Evolutionary conservation across 2,113 vertebrate species (phyloP).

Genomic region (Macrotis lagotis): DNA sequence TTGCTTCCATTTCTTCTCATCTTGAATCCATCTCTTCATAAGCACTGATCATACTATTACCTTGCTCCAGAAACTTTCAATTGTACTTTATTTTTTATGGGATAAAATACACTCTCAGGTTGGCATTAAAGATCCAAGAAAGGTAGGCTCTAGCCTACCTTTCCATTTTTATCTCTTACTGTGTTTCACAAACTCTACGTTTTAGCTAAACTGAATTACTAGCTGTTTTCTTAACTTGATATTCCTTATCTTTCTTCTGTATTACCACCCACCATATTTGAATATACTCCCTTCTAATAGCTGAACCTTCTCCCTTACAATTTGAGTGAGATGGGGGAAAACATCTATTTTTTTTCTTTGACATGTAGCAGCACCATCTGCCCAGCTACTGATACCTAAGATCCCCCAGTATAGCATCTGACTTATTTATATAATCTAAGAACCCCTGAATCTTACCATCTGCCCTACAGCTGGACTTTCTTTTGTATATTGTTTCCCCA

Average conservation of each 20-base stretch:
- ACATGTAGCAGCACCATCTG: background rate
- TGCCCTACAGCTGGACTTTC: background rate
- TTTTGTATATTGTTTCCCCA: background rate
- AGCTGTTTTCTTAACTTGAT: background rate
- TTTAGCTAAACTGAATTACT: background rate
- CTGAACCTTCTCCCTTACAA: background rate
- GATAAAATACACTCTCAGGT: background rate
- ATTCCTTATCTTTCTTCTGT: background rate
- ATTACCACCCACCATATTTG: background rate
- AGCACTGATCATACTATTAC: background rate
- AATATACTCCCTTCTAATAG: background rate
- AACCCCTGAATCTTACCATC: background rate
- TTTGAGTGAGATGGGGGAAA: background rate
- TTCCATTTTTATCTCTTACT: background rate
- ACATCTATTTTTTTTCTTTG: background rate
- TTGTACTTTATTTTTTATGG: background rate
- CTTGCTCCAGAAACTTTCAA: background rate
- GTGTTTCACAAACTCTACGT: background rate
- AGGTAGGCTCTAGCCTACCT: background rate
- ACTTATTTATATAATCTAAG: background rate
- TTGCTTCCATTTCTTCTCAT: background rate
- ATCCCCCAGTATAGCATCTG: background rate
- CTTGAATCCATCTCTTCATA: background rate
- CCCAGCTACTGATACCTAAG: background rate
- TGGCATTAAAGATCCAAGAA: background rate